phyloP scores from a whole-genome alignment of 2,888 invertebrate species.

The Epirrhoe tristata region DNA sequence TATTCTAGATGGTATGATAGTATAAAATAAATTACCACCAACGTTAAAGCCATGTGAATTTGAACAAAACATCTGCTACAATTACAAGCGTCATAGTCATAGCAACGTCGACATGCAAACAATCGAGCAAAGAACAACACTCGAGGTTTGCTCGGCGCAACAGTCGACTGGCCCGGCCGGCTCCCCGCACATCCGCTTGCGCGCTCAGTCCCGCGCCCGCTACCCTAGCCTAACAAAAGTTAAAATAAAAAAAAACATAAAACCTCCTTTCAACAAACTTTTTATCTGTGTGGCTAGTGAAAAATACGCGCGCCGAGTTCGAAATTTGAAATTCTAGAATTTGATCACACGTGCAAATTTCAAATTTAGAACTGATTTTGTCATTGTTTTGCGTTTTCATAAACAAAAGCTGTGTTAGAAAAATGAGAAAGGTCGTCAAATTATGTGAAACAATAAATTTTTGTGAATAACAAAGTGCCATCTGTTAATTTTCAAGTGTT shows the following conservation, averaged over 20 bases:
- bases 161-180: constrained; percentile 74
- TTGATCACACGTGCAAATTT: constrained; percentile 19
- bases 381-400: not conserved
- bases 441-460: constrained; percentile 31
- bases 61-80: constrained; percentile 29
- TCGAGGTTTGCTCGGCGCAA: constrained; percentile 58
- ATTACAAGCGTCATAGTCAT: constrained; percentile 48
- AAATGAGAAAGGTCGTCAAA: constrained; percentile 15
- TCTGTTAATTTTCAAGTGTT: constrained; percentile 44
- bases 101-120: constrained; percentile 61
- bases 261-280: not conserved
- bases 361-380: constrained; percentile 22
- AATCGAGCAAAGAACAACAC: constrained; percentile 70
- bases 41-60: constrained; percentile 7
- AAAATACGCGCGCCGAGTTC: constrained; percentile 10
- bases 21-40: too few relatives aligned
- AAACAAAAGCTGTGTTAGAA: not conserved
- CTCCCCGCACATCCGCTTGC: constrained; percentile 82
- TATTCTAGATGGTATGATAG: too few relatives aligned
- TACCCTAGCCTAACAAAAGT: constrained; percentile 50
- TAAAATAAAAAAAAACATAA: constrained; percentile 27
- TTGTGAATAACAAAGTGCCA: constrained; percentile 40
- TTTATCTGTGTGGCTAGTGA: constrained; percentile 6
- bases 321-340: constrained; percentile 21
- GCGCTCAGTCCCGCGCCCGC: constrained; percentile 74